Conservation (phyloP, 35 echinoderm and acorn worm genomes). For the Hemicentrotus pulcherrimus region DNA sequence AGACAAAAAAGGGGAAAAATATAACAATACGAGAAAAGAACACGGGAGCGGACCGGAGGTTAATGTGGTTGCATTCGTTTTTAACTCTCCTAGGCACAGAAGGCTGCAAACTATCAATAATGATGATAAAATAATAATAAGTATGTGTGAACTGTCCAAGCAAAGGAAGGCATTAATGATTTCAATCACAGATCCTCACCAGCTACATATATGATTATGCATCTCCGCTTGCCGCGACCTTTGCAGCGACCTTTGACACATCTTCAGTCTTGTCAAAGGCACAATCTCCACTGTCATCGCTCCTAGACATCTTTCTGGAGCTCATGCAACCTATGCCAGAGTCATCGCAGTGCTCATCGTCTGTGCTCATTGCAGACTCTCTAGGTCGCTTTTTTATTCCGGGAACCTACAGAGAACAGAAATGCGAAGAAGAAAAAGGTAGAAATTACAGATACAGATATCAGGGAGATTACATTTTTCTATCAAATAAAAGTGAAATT, state of each 20-base stretch:
- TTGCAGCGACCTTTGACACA: neutral
- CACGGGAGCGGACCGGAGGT: too few species aligned
- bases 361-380: constrained; percentile 6
- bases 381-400: neutral
- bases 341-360: neutral
- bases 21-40: too few species aligned
- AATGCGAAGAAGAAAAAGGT: neutral
- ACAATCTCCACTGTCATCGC: constrained; percentile 38
- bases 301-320: constrained; percentile 23
- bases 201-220: neutral
- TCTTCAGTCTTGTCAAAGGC: neutral
- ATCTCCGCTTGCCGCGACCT: neutral
- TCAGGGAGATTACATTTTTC: too few species aligned
- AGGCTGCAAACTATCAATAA: too few species aligned
- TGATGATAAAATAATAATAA: too few species aligned
- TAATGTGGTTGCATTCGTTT: too few species aligned
- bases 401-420: neutral
- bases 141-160: neutral
- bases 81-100: too few species aligned
- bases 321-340: neutral
- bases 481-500: too few species aligned
- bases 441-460: neutral
- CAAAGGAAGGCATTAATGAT: neutral
- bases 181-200: neutral
- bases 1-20: too few species aligned